Evolutionary conservation across 1,140 invertebrate genomes (phyloP).

Genomic region (Tetragnatha versicolor): DNA sequence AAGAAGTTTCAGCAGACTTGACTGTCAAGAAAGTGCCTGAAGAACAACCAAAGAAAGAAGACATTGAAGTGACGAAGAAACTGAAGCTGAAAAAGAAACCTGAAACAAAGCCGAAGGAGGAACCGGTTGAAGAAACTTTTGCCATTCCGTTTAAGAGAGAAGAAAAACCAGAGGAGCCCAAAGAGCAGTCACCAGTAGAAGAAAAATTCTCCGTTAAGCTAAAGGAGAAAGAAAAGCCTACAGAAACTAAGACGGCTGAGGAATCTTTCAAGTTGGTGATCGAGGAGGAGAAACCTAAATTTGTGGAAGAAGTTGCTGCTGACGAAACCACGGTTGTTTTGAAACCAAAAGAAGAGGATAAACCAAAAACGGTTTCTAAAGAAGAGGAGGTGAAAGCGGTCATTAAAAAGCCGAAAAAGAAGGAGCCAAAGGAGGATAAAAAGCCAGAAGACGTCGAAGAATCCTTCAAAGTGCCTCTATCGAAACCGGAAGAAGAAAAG

Average conservation of each 20-base stretch:
- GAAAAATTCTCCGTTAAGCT: slow-evolving; percentile 61
- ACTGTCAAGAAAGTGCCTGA: slow-evolving; percentile 74
- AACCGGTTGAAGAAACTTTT: slow-evolving; percentile 55
- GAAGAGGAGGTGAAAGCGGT: slow-evolving; percentile 32
- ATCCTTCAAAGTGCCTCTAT: slow-evolving; percentile 32
- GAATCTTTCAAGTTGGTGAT: slow-evolving; percentile 29
- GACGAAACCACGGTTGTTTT: slow-evolving; percentile 39
- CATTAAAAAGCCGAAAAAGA: slow-evolving; percentile 40
- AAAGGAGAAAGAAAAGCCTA: slow-evolving; percentile 58
- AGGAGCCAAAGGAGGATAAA: not conserved
- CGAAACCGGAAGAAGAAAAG: slow-evolving; percentile 36
- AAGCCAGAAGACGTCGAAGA: slow-evolving; percentile 9
- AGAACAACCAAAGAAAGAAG: slow-evolving; percentile 68
- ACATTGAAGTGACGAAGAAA: slow-evolving; percentile 61
- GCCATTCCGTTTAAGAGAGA: slow-evolving; percentile 61
- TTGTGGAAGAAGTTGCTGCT: slow-evolving; percentile 35
- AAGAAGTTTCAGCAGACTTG: slow-evolving; percentile 70
- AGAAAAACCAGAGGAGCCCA: slow-evolving; percentile 64
- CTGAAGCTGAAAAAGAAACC: slow-evolving; percentile 48
- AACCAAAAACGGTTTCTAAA: slow-evolving; percentile 23
- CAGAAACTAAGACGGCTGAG: slow-evolving; percentile 53
- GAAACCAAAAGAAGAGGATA: slow-evolving; percentile 34
- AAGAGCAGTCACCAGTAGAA: slow-evolving; percentile 57
- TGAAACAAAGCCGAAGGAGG: slow-evolving; percentile 38
- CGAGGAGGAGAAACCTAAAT: slow-evolving; percentile 37